A percentile compares a stretch with the other conserved stretches of the same genome.
phyloP scores from a whole-genome alignment of 2,113 vertebrate species.

The Cyphomyrus plagiostoma region DNA sequence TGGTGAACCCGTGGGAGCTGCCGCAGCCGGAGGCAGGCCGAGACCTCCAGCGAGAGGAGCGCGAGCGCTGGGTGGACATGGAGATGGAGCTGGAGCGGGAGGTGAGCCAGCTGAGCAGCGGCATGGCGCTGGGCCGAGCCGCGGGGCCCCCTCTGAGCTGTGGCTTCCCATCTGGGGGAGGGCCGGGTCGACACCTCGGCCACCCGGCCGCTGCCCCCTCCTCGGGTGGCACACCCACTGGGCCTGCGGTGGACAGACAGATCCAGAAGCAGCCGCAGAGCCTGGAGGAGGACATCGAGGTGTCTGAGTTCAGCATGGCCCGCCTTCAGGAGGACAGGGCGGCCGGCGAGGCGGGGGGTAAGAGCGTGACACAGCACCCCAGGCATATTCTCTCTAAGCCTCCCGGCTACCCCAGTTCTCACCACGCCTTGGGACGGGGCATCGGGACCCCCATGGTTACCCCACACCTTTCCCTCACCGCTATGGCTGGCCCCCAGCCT shows the following conservation, averaged over 20 bases:
- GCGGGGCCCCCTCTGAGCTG: constrained; percentile 37
- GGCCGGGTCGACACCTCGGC: constrained; percentile 43
- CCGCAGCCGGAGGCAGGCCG: constrained; percentile 52
- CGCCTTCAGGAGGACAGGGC: constrained; percentile 29
- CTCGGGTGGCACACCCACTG: constrained; percentile 36
- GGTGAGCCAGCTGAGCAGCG: constrained; percentile 76
- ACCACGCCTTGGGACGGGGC: constrained; percentile 49
- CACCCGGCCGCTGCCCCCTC: constrained; percentile 42
- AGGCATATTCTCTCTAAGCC: constrained; percentile 57
- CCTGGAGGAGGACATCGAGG: constrained; percentile 62
- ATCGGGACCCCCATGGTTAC: constrained; percentile 51
- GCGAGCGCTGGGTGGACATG: constrained; percentile 60
- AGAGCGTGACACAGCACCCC: constrained; percentile 41
- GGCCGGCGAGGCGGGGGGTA: constrained; percentile 36
- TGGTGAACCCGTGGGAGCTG: constrained; percentile 70
- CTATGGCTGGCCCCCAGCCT: constrained; percentile 34
- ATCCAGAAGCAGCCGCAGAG: constrained; percentile 47
- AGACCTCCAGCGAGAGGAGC: constrained; percentile 53
- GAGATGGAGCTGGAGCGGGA: constrained; percentile 67
- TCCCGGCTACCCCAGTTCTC: constrained; percentile 42
- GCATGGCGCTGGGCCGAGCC: constrained; percentile 55
- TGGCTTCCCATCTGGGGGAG: constrained; percentile 42
- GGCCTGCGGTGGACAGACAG: constrained; percentile 34
- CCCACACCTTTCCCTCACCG: constrained; percentile 40
- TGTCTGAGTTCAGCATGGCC: constrained; percentile 57